A percentile compares a stretch with the other conserved stretches of the same genome.
These are phyloP conservation scores for Danaus melanippus DNA, from an alignment of 1,140 invertebrate species.

Conservation along the genomic window DNA sequence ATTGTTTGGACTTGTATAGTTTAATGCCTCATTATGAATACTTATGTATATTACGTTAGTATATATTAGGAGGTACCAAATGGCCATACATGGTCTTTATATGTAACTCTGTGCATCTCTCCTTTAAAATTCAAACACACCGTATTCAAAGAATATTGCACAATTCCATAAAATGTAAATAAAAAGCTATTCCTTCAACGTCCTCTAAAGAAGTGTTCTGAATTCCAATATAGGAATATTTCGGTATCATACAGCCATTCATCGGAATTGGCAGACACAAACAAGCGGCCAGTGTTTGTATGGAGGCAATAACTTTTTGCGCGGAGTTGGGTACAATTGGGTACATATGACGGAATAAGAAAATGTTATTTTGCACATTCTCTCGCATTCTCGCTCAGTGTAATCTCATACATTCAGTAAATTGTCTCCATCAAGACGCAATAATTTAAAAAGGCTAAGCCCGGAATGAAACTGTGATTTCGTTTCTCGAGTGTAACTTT, in stretches of 20 bases:
- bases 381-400: conserved; percentile 33
- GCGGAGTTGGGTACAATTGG: conserved; percentile 18
- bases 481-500: conserved; percentile 1
- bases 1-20: conserved; percentile 23
- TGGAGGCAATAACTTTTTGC: conserved; percentile 17
- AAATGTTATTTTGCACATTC: conserved; percentile 47
- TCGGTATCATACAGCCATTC: conserved; percentile 22
- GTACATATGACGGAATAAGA: conserved; percentile 35
- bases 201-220: no score
- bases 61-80: no score
- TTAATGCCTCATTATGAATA: background rate
- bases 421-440: conserved; percentile 56
- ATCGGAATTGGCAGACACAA: conserved; percentile 34
- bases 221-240: conserved; percentile 7
- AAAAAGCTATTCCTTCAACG: no score
- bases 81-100: no score
- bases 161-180: no score
- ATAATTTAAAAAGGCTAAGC: conserved; percentile 46
- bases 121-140: no score
- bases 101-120: no score
- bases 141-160: no score
- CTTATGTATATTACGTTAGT: no score
- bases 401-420: conserved; percentile 53
- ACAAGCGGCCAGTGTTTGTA: conserved; percentile 26
- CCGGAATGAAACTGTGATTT: conserved; percentile 35